phyloP scores from a whole-genome alignment of 1,140 invertebrate species.

The Philotrypesis tridentata region DNA sequence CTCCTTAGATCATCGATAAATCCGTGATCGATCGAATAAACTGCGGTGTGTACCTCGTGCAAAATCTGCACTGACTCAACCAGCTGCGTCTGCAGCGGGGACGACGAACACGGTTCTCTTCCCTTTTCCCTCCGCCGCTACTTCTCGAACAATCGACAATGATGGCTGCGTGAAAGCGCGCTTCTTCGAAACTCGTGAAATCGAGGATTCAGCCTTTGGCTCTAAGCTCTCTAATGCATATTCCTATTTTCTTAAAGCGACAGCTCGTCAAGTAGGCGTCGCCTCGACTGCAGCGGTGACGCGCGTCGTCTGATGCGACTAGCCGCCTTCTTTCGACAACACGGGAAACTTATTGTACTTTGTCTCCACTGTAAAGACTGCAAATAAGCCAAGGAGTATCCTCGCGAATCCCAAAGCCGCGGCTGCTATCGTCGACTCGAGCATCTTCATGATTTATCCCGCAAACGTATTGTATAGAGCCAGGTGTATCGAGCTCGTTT shows the following conservation, averaged over 20 bases:
- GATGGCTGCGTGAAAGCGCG: neutral
- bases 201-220: neutral
- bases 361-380: neutral
- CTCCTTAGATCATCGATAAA: conserved; percentile 26
- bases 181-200: neutral
- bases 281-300: too few species aligned
- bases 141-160: neutral
- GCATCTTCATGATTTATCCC: too few species aligned
- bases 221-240: neutral
- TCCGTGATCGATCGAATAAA: neutral
- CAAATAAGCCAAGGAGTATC: neutral
- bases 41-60: neutral
- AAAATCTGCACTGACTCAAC: neutral
- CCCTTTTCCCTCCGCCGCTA: neutral
- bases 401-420: too few species aligned
- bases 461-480: conserved; percentile 3
- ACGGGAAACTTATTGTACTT: conserved; percentile 8
- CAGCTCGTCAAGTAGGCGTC: conserved; percentile 21
- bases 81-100: too few species aligned
- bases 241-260: conserved; percentile 6
- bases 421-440: too few species aligned
- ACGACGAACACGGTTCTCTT: neutral
- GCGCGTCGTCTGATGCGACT: neutral
- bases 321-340: neutral
- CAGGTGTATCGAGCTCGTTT: conserved; percentile 16